Evolutionary conservation across 1,140 invertebrate genomes (phyloP).

Genomic region (Acromyrmex heyeri): DNA sequence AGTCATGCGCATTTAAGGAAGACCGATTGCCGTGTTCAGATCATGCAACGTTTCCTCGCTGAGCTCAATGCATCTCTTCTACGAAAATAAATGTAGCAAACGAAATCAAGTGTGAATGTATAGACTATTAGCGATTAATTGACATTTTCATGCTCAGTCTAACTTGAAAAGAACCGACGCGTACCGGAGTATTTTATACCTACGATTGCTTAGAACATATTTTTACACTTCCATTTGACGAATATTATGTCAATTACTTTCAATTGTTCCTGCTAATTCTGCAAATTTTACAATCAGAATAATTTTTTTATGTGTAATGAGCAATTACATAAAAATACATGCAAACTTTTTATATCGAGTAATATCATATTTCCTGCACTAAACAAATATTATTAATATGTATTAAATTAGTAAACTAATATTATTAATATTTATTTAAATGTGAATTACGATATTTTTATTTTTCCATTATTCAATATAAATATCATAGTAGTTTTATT

Average conservation of each 20-base stretch:
- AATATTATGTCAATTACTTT: conserved; percentile 21
- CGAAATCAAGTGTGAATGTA: conserved; percentile 11
- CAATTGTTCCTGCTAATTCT: background rate
- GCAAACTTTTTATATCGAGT: conserved; percentile 8
- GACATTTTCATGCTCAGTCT: conserved; percentile 32
- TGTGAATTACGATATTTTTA: background rate
- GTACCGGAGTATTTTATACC: background rate
- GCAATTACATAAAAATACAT: background rate
- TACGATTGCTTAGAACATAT: background rate
- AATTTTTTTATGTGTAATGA: background rate
- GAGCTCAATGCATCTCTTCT: conserved; percentile 24
- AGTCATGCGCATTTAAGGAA: conserved; percentile 43
- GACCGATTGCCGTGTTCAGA: conserved; percentile 65
- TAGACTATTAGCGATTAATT: conserved; percentile 34
- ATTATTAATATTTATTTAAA: conserved; percentile 19
- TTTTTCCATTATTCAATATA: background rate
- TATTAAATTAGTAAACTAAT: background rate
- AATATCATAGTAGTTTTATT: background rate
- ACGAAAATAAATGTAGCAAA: conserved; percentile 45
- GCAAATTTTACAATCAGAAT: conserved; percentile 14
- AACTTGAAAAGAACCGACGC: background rate
- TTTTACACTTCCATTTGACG: background rate
- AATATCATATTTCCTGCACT: background rate
- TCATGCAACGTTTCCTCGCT: conserved; percentile 56
- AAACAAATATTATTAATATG: conserved; percentile 5